Conservation (phyloP, 1,140 invertebrate genomes). For the Diorhabda carinulata region DNA sequence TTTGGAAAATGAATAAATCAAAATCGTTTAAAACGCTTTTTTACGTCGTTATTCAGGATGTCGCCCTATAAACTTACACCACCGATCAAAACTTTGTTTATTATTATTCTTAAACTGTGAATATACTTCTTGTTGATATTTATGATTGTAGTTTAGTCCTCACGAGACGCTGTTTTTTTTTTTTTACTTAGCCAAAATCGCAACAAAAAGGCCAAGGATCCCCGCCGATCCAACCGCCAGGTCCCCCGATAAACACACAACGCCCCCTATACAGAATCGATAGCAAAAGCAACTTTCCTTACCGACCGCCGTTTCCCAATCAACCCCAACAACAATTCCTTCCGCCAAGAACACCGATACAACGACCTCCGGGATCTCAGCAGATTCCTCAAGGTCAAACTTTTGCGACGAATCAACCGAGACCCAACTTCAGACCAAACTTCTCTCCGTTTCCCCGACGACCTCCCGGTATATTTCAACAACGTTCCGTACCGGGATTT, state of each 20-base stretch:
- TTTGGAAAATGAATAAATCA: neutral
- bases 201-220: constrained; percentile 16
- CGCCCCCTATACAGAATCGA: constrained; percentile 36
- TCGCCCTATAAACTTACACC: neutral
- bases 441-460: constrained; percentile 34
- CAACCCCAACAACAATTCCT: constrained; percentile 30
- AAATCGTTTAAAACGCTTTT: neutral
- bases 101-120: neutral
- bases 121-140: too few relatives aligned
- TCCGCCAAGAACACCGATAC: constrained; percentile 25
- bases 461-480: constrained; percentile 37
- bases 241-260: constrained; percentile 20
- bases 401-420: constrained; percentile 15
- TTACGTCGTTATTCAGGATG: too few relatives aligned
- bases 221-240: constrained; percentile 13
- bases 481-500: constrained; percentile 33
- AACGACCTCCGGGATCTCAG: constrained; percentile 26
- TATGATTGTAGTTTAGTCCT: too few relatives aligned
- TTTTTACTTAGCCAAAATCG: constrained; percentile 10
- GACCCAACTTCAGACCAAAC: constrained; percentile 29
- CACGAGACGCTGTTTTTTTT: too few relatives aligned
- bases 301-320: constrained; percentile 34
- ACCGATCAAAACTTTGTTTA: neutral
- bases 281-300: constrained; percentile 34
- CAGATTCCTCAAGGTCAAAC: constrained; percentile 15